phyloP scores from a whole-genome alignment of 2,888 invertebrate species.

The Trilocha varians region DNA sequence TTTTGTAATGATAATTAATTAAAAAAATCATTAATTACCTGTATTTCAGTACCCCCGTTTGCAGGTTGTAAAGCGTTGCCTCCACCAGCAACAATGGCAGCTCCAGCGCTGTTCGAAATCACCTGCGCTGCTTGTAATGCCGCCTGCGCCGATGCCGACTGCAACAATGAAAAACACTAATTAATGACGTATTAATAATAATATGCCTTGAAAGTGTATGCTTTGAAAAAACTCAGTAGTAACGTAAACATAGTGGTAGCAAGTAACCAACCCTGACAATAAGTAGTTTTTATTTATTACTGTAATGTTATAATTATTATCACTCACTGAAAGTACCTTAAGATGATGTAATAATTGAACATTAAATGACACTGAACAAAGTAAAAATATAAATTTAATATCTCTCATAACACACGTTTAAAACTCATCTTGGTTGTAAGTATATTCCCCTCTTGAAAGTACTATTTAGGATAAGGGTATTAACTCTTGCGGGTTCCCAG shows the following conservation, averaged over 20 bases:
- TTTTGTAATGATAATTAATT: too few relatives aligned
- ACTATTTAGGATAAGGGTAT: conserved; percentile 4
- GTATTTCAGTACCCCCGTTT: conserved; percentile 72
- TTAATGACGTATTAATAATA: neutral
- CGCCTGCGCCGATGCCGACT: conserved; percentile 89
- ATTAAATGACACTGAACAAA: too few relatives aligned
- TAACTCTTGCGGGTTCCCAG: conserved; percentile 2
- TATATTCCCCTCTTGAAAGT: neutral
- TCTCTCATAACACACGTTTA: neutral
- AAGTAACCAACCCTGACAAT: too few relatives aligned
- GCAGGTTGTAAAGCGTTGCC: conserved; percentile 75
- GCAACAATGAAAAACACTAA: conserved; percentile 45
- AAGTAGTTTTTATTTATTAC: too few relatives aligned
- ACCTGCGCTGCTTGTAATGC: conserved; percentile 90
- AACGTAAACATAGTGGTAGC: too few relatives aligned
- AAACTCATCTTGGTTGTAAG: neutral
- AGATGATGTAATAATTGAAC: too few relatives aligned
- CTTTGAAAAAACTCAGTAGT: too few relatives aligned
- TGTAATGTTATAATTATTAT: too few relatives aligned
- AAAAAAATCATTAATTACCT: too few relatives aligned
- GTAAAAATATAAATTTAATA: too few relatives aligned
- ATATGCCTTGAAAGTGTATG: too few relatives aligned
- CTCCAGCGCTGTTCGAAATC: conserved; percentile 77
- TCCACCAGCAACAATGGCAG: conserved; percentile 76
- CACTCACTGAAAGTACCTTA: too few relatives aligned